Evolutionary conservation across 1,140 invertebrate species (phyloP).

Genomic region (Solenopsis invicta): DNA sequence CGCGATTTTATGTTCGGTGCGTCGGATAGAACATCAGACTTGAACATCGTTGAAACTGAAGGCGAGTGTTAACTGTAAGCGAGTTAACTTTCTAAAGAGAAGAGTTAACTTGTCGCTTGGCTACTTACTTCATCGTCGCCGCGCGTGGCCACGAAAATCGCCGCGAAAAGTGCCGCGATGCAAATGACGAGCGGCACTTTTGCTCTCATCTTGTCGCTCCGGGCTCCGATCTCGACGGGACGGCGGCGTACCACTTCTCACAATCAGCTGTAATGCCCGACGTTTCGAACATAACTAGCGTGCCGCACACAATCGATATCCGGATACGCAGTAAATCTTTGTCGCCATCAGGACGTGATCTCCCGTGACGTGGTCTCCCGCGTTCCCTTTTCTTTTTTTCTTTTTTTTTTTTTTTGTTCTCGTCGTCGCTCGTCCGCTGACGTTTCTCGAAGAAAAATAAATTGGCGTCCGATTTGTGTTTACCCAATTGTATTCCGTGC

Average conservation of each 20-base stretch:
- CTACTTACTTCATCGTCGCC: slow-evolving; percentile 51
- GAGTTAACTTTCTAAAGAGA: neutral
- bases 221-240: slow-evolving; percentile 2
- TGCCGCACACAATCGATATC: slow-evolving; percentile 10
- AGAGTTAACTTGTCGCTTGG: neutral
- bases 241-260: neutral
- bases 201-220: slow-evolving; percentile 57
- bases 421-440: neutral
- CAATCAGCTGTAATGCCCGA: neutral
- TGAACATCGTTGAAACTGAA: too few species aligned
- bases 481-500: slow-evolving; percentile 17
- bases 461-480: neutral
- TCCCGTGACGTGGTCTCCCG: too few species aligned
- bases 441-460: neutral
- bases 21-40: neutral
- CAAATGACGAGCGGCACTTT: slow-evolving; percentile 27
- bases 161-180: neutral
- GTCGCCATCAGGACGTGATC: neutral
- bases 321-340: neutral
- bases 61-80: neutral
- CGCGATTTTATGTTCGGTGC: neutral
- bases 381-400: neutral
- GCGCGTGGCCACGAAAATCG: neutral
- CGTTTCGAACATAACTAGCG: neutral
- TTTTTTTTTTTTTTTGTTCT: neutral